Evolutionary conservation across 2,888 invertebrate genomes (phyloP).

Genomic region (Acleris sparsana): DNA sequence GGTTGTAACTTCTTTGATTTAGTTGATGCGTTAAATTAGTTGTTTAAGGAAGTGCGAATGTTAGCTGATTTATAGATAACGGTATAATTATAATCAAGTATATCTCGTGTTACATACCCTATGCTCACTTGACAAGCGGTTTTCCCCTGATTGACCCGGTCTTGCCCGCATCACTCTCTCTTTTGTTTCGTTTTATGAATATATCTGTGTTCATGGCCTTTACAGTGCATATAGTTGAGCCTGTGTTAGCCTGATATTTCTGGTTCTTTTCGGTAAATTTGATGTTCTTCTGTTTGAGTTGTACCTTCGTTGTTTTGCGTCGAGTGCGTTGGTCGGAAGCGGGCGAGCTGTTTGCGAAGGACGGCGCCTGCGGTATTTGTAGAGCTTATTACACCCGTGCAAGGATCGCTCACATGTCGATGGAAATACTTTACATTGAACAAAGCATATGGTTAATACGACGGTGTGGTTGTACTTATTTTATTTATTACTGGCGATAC

Average conservation of each 20-base stretch:
- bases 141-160: slow-evolving; percentile 25
- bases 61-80: not conserved
- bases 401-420: slow-evolving; percentile 6
- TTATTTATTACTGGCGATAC: no score
- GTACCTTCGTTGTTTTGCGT: slow-evolving; percentile 24
- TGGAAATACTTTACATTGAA: not conserved
- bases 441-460: not conserved
- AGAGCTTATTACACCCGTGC: slow-evolving; percentile 21
- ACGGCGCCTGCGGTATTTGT: slow-evolving; percentile 32
- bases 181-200: slow-evolving; percentile 18
- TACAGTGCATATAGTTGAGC: no score
- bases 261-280: slow-evolving; percentile 3
- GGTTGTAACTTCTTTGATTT: slow-evolving; percentile 13
- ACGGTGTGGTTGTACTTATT: not conserved
- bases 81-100: not conserved
- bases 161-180: slow-evolving; percentile 20
- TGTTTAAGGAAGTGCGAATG: not conserved
- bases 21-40: not conserved
- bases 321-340: slow-evolving; percentile 25
- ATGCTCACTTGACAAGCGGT: slow-evolving; percentile 5
- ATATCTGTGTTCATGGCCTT: not conserved
- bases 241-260: slow-evolving; percentile 1
- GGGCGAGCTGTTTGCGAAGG: slow-evolving; percentile 35
- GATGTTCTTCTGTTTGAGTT: slow-evolving; percentile 15
- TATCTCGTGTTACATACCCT: not conserved